Evolutionary conservation across 2,888 invertebrate species (phyloP).

Genomic region (Hyalella azteca): DNA sequence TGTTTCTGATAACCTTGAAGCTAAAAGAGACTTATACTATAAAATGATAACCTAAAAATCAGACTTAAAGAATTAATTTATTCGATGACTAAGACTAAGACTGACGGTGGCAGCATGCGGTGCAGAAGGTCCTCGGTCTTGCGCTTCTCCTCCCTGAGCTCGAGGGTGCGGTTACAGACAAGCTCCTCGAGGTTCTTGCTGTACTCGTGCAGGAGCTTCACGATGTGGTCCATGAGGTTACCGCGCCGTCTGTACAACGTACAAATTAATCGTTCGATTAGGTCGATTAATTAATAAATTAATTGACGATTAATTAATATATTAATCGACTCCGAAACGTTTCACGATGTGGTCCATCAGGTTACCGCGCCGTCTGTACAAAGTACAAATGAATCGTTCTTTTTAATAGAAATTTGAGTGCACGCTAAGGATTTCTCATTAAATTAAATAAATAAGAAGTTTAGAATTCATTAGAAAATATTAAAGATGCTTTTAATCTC

Average conservation of each 20-base stretch:
- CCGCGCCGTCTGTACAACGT: slow-evolving; percentile 49
- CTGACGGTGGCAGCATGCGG: slow-evolving; percentile 85
- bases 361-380: slow-evolving; percentile 58
- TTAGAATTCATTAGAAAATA: too few species aligned
- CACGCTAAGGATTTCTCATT: too few species aligned
- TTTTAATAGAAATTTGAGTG: too few species aligned
- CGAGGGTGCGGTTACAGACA: slow-evolving; percentile 91
- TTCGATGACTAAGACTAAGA: slow-evolving; percentile 62
- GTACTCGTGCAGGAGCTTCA: slow-evolving; percentile 97
- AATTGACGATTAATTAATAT: too few species aligned
- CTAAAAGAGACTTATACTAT: neutral
- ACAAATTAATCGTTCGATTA: too few species aligned
- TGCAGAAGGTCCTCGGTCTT: slow-evolving; percentile 89
- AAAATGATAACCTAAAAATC: neutral
- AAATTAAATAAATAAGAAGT: too few species aligned
- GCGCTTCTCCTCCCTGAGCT: slow-evolving; percentile 92
- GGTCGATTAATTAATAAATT: too few species aligned
- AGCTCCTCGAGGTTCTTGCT: slow-evolving; percentile 92
- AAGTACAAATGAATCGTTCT: too few species aligned
- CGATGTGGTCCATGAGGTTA: slow-evolving; percentile 71
- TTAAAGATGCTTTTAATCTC: too few species aligned
- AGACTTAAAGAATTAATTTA: neutral
- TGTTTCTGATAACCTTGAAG: too few species aligned
- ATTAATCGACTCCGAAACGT: too few species aligned
- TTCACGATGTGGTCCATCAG: slow-evolving; percentile 77